A percentile compares a stretch with the other conserved stretches of the same genome.
Conservation (phyloP, 1,140 invertebrate species). For the Drosophila willistoni region DNA sequence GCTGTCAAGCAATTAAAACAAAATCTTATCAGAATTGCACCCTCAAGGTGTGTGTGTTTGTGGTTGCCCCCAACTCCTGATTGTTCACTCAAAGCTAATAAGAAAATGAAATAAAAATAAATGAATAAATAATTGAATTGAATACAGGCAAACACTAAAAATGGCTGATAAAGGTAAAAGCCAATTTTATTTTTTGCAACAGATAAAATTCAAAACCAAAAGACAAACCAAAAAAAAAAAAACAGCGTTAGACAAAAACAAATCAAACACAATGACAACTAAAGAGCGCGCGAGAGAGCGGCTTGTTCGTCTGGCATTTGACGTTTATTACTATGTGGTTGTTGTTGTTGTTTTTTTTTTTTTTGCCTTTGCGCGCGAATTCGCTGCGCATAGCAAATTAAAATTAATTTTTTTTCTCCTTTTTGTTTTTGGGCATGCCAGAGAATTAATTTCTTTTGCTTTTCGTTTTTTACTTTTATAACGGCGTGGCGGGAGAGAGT, state of each 20-base stretch:
- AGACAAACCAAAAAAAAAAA: conserved; percentile 43
- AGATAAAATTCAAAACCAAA: conserved; percentile 12
- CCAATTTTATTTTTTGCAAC: conserved; percentile 42
- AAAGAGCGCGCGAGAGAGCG: conserved; percentile 37
- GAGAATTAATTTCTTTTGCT: conserved; percentile 57
- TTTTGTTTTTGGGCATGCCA: conserved; percentile 37
- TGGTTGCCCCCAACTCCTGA: conserved; percentile 26
- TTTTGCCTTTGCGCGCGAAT: conserved; percentile 66
- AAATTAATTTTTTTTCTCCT: conserved; percentile 59
- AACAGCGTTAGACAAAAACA: conserved; percentile 62
- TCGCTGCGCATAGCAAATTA: conserved; percentile 74
- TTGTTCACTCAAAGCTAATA: neutral
- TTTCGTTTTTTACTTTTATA: conserved; percentile 23
- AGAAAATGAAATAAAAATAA: conserved; percentile 18
- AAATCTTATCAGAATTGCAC: conserved; percentile 67
- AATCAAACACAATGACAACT: conserved; percentile 37
- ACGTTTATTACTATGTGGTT: conserved; percentile 69
- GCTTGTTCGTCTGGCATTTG: conserved; percentile 70
- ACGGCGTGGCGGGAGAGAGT: conserved; percentile 41
- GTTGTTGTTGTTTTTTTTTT: conserved; percentile 29
- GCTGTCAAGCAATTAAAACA: conserved; percentile 67
- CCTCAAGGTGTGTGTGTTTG: conserved; percentile 40
- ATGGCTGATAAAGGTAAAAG: conserved; percentile 12
- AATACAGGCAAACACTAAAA: conserved; percentile 3
- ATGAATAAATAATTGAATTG: conserved; percentile 32